Evolutionary conservation across 2,113 vertebrate genomes (phyloP).

Genomic region (Podocnemis expansa): DNA sequence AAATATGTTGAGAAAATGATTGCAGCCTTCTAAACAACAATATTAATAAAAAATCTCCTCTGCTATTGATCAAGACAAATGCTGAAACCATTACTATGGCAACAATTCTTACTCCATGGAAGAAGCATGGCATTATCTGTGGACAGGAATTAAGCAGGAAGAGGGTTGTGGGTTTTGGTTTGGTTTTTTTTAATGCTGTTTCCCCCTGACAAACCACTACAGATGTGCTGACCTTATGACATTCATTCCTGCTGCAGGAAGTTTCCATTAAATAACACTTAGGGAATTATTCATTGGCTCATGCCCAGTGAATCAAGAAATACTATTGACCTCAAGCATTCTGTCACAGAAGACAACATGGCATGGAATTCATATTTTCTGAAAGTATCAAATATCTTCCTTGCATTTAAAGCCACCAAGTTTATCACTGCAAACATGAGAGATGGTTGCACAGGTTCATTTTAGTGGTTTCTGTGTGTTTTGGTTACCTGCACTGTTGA

Average conservation of each 20-base stretch:
- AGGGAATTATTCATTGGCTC: conserved; percentile 52
- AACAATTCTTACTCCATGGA: conserved; percentile 71
- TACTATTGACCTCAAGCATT: conserved; percentile 39
- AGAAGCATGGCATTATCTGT: conserved; percentile 64
- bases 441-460: conserved; percentile 1
- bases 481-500: neutral
- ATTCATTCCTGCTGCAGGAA: conserved; percentile 51
- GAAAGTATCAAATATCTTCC: conserved; percentile 33
- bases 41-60: conserved; percentile 65
- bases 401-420: conserved; percentile 9
- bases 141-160: conserved; percentile 60
- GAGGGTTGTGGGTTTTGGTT: too few relatives aligned
- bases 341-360: conserved; percentile 39
- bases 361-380: conserved; percentile 39
- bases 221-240: conserved; percentile 54
- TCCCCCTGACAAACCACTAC: conserved; percentile 20
- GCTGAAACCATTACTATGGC: conserved; percentile 78
- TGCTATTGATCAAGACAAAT: conserved; percentile 74
- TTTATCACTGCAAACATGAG: conserved; percentile 26
- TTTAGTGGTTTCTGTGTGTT: neutral
- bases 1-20: conserved; percentile 6
- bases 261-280: conserved; percentile 39
- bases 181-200: conserved; percentile 52
- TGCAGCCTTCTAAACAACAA: conserved; percentile 52
- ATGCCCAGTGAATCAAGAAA: conserved; percentile 27